Percentiles rank a stretch among this genome's conserved stretches.
Conservation (phyloP, 2,113 vertebrate genomes). For the Stomatorhinus ivindoensis region DNA sequence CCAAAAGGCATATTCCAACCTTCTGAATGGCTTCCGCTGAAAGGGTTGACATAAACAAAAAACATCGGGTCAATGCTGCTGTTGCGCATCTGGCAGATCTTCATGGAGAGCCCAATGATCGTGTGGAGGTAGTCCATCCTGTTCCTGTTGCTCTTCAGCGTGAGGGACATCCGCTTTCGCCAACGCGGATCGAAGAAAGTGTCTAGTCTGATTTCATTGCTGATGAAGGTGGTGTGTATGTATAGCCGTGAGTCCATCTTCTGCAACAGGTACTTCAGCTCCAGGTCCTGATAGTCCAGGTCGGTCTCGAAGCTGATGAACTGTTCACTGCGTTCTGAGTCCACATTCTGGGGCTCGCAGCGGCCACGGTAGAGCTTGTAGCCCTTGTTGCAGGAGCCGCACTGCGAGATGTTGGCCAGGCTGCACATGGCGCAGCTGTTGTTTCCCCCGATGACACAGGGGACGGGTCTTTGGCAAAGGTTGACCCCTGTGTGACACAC, state of each 20-base stretch:
- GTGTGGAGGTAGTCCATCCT: slow-evolving; percentile 98
- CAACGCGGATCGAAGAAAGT: slow-evolving; percentile 96
- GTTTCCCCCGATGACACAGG: slow-evolving; percentile 94
- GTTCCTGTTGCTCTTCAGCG: slow-evolving; percentile 98
- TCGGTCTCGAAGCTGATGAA: slow-evolving; percentile 99
- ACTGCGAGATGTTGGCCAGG: slow-evolving; percentile 95
- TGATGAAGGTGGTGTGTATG: slow-evolving; percentile 97
- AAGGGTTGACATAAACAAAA: slow-evolving; percentile 95
- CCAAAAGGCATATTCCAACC: slow-evolving; percentile 99
- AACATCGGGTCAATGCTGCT: slow-evolving; percentile 98
- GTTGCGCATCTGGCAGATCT: slow-evolving; percentile 97
- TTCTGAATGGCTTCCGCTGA: slow-evolving; percentile 96
- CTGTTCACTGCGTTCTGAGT: slow-evolving; percentile 96
- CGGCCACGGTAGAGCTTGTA: slow-evolving; percentile 95
- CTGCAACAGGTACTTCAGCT: slow-evolving; percentile 93
- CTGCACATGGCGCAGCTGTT: slow-evolving; percentile 99
- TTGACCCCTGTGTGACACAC: slow-evolving; percentile 91
- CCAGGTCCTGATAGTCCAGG: slow-evolving; percentile 96
- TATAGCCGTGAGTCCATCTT: slow-evolving; percentile 98
- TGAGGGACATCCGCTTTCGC: slow-evolving; percentile 98
- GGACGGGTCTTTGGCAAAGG: slow-evolving; percentile 91
- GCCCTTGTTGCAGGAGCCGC: slow-evolving; percentile 98
- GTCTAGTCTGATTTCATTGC: slow-evolving; percentile 95
- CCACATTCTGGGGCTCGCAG: slow-evolving; percentile 96
- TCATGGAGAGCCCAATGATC: slow-evolving; percentile 96